Percentiles rank a stretch among this genome's conserved stretches.
Evolutionary conservation across 2,113 vertebrate genomes (phyloP).

Genomic region (Sphaerodactylus townsendi): DNA sequence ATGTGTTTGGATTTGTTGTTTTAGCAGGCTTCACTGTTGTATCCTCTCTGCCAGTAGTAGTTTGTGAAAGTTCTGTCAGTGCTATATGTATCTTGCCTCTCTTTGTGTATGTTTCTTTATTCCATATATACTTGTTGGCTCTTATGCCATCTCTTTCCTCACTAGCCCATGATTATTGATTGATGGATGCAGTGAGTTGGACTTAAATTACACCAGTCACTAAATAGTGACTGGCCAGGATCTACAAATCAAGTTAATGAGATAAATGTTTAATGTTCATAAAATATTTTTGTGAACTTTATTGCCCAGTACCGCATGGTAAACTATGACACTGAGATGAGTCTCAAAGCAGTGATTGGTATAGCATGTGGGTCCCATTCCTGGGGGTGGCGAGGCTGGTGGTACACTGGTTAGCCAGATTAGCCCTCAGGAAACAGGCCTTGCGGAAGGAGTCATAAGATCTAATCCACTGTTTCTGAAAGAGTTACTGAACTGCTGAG

Average conservation of each 20-base stretch:
- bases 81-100: slow-evolving; percentile 26
- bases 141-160: background rate
- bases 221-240: background rate
- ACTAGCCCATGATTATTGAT: background rate
- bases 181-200: background rate
- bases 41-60: slow-evolving; percentile 39
- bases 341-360: background rate
- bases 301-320: too few species aligned
- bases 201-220: background rate
- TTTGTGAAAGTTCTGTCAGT: slow-evolving; percentile 45
- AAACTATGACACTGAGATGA: too few species aligned
- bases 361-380: background rate
- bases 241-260: background rate
- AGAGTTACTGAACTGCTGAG: background rate
- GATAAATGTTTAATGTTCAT: too few species aligned
- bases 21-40: slow-evolving; percentile 43
- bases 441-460: too few species aligned
- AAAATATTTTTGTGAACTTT: too few species aligned
- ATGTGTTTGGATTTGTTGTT: slow-evolving; percentile 62
- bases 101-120: background rate
- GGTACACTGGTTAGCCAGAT: too few species aligned
- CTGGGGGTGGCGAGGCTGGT: background rate
- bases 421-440: too few species aligned
- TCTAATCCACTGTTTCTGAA: background rate
- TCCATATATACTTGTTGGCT: background rate